Evolutionary conservation across 2,888 invertebrate genomes (phyloP).

Genomic region (Drosophila barbarae): DNA sequence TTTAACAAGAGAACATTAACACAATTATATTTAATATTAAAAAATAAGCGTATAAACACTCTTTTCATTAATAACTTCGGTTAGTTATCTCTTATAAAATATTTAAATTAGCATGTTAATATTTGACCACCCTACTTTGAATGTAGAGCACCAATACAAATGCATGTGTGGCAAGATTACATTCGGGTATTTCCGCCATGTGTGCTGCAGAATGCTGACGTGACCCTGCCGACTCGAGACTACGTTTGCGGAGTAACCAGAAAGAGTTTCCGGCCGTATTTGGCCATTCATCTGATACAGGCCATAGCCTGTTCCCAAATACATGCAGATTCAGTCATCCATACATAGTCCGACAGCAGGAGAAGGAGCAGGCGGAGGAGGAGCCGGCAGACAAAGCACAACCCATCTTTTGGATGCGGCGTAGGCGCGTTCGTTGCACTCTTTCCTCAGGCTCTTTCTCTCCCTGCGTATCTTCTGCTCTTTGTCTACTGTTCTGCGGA

Average conservation of each 20-base stretch:
- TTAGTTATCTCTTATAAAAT: neutral
- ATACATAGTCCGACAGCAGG: neutral
- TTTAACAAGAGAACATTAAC: neutral
- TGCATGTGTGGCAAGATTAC: neutral
- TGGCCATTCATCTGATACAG: neutral
- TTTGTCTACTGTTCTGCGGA: slow-evolving; percentile 17
- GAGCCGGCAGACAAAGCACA: slow-evolving; percentile 10
- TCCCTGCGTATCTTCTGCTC: slow-evolving; percentile 5
- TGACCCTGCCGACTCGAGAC: slow-evolving; percentile 11
- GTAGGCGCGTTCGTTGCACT: slow-evolving; percentile 41
- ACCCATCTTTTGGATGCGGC: slow-evolving; percentile 32
- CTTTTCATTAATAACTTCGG: no score
- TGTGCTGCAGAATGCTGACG: slow-evolving; percentile 33
- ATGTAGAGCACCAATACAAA: neutral
- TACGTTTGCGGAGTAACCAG: slow-evolving; percentile 5
- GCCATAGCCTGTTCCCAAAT: slow-evolving; percentile 1
- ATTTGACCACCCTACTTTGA: neutral
- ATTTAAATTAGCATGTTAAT: neutral
- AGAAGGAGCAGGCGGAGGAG: neutral
- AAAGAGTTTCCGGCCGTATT: slow-evolving; percentile 21
- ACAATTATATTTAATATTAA: no score
- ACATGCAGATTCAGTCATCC: slow-evolving; percentile 6
- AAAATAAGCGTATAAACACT: no score
- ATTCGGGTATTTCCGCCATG: slow-evolving; percentile 24
- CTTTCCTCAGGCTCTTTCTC: neutral